Evolutionary conservation across 2,113 vertebrate species (phyloP).

Genomic region (Butorides virescens): DNA sequence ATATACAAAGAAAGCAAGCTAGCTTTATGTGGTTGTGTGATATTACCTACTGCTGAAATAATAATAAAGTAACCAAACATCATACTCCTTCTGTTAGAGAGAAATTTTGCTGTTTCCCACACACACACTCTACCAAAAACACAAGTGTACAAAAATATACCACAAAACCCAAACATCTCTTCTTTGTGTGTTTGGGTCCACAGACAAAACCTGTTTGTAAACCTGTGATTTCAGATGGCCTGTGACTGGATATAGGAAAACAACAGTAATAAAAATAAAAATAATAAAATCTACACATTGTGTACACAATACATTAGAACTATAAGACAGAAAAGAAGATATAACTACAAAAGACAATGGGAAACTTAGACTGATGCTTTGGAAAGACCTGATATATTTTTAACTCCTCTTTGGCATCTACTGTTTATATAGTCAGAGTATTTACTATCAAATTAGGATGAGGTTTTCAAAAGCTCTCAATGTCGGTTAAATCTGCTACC

Average conservation of each 20-base stretch:
- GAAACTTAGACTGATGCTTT: background rate
- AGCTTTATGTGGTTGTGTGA: background rate
- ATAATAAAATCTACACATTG: background rate
- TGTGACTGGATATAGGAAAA: background rate
- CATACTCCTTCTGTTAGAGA: background rate
- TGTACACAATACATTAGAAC: background rate
- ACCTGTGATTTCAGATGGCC: background rate
- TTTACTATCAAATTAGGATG: constrained; percentile 22
- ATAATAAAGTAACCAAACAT: background rate
- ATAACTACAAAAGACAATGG: background rate
- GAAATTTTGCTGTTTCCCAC: background rate
- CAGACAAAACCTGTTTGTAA: background rate
- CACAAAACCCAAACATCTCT: background rate
- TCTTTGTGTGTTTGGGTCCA: background rate
- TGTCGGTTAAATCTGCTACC: constrained; percentile 47
- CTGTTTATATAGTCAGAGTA: background rate
- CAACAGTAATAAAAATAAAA: background rate
- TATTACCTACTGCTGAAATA: background rate
- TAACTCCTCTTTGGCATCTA: background rate
- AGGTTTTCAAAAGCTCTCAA: constrained; percentile 5
- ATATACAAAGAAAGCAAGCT: background rate
- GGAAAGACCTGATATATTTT: background rate
- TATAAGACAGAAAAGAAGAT: background rate
- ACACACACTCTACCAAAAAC: background rate
- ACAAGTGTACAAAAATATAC: background rate